Conservation (phyloP, 2,888 invertebrate genomes). For the Drosophila merina region DNA sequence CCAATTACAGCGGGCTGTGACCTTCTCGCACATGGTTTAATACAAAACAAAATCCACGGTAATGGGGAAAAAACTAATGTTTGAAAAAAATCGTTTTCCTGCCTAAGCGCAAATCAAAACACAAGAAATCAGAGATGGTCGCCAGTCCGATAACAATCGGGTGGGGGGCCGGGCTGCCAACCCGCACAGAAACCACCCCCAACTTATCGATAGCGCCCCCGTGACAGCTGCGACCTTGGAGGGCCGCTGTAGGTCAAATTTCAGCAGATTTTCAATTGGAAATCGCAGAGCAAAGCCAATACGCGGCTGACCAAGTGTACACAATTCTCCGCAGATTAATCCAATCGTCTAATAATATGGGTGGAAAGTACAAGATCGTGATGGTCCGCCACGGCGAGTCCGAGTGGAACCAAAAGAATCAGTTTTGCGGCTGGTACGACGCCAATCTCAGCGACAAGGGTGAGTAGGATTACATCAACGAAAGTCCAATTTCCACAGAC, state of each 20-base stretch:
- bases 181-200: not conserved
- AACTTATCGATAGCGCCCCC: not conserved
- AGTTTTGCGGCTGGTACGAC: slow-evolving; percentile 91
- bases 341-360: slow-evolving; percentile 76
- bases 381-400: slow-evolving; percentile 92
- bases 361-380: slow-evolving; percentile 87
- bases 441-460: slow-evolving; percentile 89
- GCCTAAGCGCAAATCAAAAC: slow-evolving; percentile 35
- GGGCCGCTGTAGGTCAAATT: slow-evolving; percentile 72
- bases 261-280: slow-evolving; percentile 39
- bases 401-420: slow-evolving; percentile 91
- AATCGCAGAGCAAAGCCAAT: slow-evolving; percentile 56
- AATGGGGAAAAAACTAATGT: not conserved
- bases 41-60: not conserved
- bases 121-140: slow-evolving; percentile 4
- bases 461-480: slow-evolving; percentile 75
- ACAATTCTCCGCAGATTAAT: slow-evolving; percentile 66
- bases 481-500: not conserved
- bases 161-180: slow-evolving; percentile 5
- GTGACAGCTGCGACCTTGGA: slow-evolving; percentile 71
- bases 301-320: slow-evolving; percentile 52
- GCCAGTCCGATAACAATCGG: slow-evolving; percentile 4
- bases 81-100: slow-evolving; percentile 11
- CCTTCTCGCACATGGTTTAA: slow-evolving; percentile 49
- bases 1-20: slow-evolving; percentile 72